Evolutionary conservation across 2,797 vertebrate genomes (phyloP).

Genomic region (Spatula versicolor): DNA sequence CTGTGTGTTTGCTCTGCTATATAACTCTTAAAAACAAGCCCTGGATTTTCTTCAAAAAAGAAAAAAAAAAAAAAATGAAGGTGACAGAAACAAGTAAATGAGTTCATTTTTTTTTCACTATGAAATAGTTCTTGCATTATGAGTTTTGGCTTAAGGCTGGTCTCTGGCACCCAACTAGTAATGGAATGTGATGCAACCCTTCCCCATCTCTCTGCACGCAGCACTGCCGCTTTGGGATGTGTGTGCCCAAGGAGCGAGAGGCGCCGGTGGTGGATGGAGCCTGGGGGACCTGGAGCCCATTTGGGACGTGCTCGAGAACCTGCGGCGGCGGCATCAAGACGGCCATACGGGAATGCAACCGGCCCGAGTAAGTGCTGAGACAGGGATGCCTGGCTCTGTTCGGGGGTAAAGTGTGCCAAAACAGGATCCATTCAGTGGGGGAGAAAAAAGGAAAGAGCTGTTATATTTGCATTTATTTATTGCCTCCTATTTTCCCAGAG

Average conservation of each 20-base stretch:
- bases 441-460: background rate
- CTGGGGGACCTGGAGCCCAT: conserved; percentile 98
- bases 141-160: background rate
- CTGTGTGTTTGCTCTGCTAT: background rate
- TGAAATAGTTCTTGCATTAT: background rate
- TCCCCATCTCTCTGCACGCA: conserved; percentile 63
- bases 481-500: background rate
- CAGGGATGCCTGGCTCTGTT: background rate
- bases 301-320: conserved; percentile 93
- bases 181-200: background rate
- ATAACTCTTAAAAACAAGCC: background rate
- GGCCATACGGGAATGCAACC: conserved; percentile 93
- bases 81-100: background rate
- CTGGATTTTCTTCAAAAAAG: background rate
- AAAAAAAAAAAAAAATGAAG: background rate
- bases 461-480: background rate
- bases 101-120: background rate
- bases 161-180: rapidly evolving
- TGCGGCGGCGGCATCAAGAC: conserved; percentile 96
- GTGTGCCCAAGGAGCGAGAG: conserved; percentile 91
- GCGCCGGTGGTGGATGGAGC: conserved; percentile 85
- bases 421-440: rapidly evolving
- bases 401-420: background rate
- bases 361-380: conserved; percentile 87
- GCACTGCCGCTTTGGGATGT: conserved; percentile 96